Evolutionary conservation across 2,888 invertebrate species (phyloP).

Genomic region (Acanthopleura granulata): DNA sequence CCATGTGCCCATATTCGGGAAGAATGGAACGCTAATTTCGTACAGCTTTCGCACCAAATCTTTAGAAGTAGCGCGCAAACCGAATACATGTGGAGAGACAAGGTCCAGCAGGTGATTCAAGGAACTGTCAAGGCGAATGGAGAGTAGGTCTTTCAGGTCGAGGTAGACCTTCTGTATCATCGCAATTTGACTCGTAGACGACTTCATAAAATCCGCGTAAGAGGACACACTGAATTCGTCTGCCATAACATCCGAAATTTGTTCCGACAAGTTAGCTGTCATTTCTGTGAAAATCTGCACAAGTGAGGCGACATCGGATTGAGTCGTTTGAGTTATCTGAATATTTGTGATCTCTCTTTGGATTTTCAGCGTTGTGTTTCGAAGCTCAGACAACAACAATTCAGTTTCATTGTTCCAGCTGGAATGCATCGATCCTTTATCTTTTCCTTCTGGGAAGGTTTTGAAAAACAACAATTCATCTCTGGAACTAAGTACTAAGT

Average conservation of each 20-base stretch:
- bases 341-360: neutral
- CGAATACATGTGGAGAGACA: neutral
- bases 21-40: neutral
- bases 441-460: conserved; percentile 8
- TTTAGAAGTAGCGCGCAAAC: neutral
- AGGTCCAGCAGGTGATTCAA: neutral
- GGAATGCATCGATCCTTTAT: neutral
- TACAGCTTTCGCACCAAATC: neutral
- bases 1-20: conserved; percentile 11
- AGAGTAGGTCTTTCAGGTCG: neutral
- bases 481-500: neutral
- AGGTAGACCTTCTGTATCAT: neutral
- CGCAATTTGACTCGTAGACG: neutral
- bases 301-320: neutral
- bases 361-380: neutral
- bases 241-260: neutral
- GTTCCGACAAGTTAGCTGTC: neutral
- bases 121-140: neutral
- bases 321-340: neutral
- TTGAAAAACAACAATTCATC: neutral
- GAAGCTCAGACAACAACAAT: neutral
- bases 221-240: neutral
- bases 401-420: neutral
- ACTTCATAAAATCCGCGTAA: neutral
- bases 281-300: neutral